Conservation (phyloP, 2,888 invertebrate genomes). For the Phlogophora meticulosa region DNA sequence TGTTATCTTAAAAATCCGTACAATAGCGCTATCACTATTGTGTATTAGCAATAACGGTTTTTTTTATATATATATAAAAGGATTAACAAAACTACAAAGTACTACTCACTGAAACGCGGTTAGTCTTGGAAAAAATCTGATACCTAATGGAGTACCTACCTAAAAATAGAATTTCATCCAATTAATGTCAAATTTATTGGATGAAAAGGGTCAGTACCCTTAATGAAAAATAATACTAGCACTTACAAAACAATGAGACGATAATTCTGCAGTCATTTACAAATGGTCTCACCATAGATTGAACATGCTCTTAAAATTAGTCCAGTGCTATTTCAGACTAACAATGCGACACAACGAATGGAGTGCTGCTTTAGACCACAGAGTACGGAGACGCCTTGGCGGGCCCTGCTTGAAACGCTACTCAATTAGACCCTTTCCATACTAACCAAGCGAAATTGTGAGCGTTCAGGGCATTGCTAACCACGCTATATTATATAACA, state of each 20-base stretch:
- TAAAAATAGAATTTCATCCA: not conserved
- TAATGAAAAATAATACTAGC: conserved; percentile 6
- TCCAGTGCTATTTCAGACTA: conserved; percentile 11
- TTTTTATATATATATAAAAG: not conserved
- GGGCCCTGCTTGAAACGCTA: not conserved
- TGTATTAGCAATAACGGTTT: not conserved
- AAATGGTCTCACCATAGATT: not conserved
- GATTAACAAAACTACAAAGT: not conserved
- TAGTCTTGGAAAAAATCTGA: not conserved
- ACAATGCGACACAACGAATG: conserved; percentile 4
- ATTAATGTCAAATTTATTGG: conserved; percentile 9
- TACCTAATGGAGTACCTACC: not conserved
- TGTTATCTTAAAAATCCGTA: no score
- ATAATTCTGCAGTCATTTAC: not conserved
- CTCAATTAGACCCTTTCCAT: not conserved
- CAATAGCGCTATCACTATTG: no score
- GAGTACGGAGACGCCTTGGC: not conserved
- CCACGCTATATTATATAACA: no score
- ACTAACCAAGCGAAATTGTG: not conserved
- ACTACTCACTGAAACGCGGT: not conserved
- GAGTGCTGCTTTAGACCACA: conserved; percentile 14
- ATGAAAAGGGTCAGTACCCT: no score
- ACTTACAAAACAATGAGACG: not conserved
- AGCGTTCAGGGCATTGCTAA: no score
- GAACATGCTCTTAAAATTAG: conserved; percentile 10